Conservation (phyloP, 92 coral and sea anemone genomes). For the Heteractis magnifica region DNA sequence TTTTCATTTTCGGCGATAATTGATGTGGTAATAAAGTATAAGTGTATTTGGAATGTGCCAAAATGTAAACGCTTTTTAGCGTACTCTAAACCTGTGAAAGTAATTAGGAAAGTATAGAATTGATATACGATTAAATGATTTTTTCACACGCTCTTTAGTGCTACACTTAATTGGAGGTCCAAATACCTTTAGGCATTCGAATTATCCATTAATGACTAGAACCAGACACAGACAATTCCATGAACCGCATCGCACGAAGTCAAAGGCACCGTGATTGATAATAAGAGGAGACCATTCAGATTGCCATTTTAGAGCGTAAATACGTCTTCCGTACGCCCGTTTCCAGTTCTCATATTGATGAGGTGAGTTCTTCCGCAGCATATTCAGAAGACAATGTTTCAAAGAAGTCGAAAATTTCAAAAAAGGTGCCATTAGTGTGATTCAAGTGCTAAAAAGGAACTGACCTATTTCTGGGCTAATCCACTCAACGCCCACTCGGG, state of each 20-base stretch:
- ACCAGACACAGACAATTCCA: not conserved
- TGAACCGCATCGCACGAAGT: not conserved
- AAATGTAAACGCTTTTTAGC: not conserved
- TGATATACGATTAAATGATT: conserved; percentile 19
- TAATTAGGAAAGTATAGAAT: conserved; percentile 22
- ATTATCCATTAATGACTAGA: conserved; percentile 1
- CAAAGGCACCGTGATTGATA: not conserved
- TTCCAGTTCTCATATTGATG: not conserved
- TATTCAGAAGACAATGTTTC: not conserved
- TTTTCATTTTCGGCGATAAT: conserved; percentile 10
- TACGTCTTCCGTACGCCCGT: not conserved
- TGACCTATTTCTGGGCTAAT: conserved; percentile 12
- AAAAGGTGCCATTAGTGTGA: not conserved
- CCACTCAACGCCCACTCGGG: conserved; percentile 17
- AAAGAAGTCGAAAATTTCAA: not conserved
- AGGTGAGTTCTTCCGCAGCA: not conserved
- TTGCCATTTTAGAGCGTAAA: not conserved
- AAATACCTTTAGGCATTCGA: conserved; percentile 22
- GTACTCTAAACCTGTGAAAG: conserved; percentile 6
- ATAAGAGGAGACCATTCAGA: not conserved
- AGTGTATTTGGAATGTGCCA: not conserved
- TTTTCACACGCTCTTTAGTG: conserved; percentile 25
- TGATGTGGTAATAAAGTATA: conserved; percentile 10
- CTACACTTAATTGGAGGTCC: conserved; percentile 23
- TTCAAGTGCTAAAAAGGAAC: conserved; percentile 11